Percentiles rank a stretch among this genome's conserved stretches.
Conservation (phyloP, 1,140 invertebrate species). For the Ectropis grisescens region DNA sequence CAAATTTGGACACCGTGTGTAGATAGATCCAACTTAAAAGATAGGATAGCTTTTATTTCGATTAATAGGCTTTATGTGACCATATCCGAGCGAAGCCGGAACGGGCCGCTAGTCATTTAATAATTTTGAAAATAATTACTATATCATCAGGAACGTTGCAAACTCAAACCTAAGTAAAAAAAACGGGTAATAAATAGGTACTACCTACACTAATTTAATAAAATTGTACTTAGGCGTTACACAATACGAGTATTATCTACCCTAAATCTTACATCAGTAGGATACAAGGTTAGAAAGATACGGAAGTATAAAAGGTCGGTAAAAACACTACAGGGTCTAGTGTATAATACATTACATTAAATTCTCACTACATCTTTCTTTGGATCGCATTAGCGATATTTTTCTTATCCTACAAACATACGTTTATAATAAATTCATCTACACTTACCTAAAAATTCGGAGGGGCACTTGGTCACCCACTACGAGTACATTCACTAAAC, state of each 20-base stretch:
- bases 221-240: too few species aligned
- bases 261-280: slow-evolving; percentile 2
- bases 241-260: too few species aligned
- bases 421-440: slow-evolving; percentile 20
- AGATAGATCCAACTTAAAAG: too few species aligned
- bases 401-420: slow-evolving; percentile 23
- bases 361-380: slow-evolving; percentile 59
- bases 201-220: too few species aligned
- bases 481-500: slow-evolving; percentile 14
- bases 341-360: slow-evolving; percentile 43
- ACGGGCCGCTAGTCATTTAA: too few species aligned
- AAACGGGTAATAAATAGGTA: slow-evolving; percentile 1
- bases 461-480: slow-evolving; percentile 39
- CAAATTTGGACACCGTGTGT: too few species aligned
- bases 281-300: slow-evolving; percentile 37
- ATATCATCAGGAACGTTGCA: too few species aligned
- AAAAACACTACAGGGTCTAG: slow-evolving; percentile 57
- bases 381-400: slow-evolving; percentile 28
- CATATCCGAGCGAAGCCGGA: too few species aligned
- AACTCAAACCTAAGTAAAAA: too few species aligned
- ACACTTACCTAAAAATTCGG: slow-evolving; percentile 43
- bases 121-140: too few species aligned
- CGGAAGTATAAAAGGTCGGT: slow-evolving; percentile 60
- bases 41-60: too few species aligned
- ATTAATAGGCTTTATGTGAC: too few species aligned